Evolutionary conservation across 2,113 vertebrate species (phyloP).

Genomic region (Plecturocebus donacophilus): DNA sequence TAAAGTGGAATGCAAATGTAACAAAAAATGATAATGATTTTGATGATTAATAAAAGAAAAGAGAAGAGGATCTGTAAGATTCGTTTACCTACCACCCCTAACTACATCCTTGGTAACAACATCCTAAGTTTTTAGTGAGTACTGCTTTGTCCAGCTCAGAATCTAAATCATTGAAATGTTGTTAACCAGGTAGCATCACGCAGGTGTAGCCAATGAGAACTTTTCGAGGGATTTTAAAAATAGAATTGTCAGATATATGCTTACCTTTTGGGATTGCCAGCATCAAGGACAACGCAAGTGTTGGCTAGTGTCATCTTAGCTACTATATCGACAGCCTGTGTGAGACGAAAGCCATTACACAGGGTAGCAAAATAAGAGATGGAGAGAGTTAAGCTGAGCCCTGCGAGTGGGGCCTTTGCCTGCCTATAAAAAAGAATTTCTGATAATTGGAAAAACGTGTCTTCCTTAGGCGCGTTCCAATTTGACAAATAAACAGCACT

Average conservation of each 20-base stretch:
- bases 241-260: not conserved
- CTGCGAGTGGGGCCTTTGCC: not conserved
- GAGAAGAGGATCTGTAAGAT: not conserved
- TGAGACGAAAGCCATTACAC: not conserved
- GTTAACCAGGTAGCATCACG: not conserved
- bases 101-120: not conserved
- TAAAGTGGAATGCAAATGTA: not conserved
- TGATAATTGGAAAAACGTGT: not conserved
- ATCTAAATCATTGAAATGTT: not conserved
- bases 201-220: not conserved
- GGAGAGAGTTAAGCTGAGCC: not conserved
- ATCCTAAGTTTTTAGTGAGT: not conserved
- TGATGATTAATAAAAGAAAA: not conserved
- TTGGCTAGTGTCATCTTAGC: not conserved
- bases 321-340: fast-evolving
- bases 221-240: not conserved
- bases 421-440: not conserved
- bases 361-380: not conserved
- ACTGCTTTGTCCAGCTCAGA: not conserved
- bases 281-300: not conserved
- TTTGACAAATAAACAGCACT: not conserved
- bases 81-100: not conserved
- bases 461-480: not conserved
- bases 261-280: not conserved
- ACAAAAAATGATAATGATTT: not conserved